Evolutionary conservation across 2,888 invertebrate genomes (phyloP).

Genomic region (Melieria crassipennis): DNA sequence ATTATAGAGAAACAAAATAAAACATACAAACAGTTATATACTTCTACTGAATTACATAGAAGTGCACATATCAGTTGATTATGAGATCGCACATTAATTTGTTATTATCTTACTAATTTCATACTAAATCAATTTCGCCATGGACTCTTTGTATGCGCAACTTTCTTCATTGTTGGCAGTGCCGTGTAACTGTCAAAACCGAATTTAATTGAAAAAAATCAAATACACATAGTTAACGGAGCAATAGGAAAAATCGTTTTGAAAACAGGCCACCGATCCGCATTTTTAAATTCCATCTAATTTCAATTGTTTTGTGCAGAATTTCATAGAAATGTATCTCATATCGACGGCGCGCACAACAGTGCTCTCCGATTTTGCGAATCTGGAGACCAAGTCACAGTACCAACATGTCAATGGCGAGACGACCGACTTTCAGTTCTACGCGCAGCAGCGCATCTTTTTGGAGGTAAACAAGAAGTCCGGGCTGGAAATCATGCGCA

Average conservation of each 20-base stretch:
- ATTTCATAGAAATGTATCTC: conserved; percentile 55
- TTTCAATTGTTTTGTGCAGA: not conserved
- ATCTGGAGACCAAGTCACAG: conserved; percentile 56
- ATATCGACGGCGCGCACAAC: conserved; percentile 61
- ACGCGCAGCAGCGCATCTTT: conserved; percentile 55
- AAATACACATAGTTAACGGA: no score
- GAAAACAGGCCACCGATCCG: conserved; percentile 8
- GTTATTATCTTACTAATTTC: no score
- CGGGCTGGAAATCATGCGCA: conserved; percentile 60
- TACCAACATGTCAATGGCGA: conserved; percentile 58
- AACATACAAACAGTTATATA: no score
- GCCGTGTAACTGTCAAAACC: no score
- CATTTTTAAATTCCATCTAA: not conserved
- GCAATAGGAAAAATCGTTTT: conserved; percentile 1
- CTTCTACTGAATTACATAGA: no score
- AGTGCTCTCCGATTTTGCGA: conserved; percentile 57
- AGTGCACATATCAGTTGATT: no score
- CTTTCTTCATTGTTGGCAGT: no score
- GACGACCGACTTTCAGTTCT: conserved; percentile 61
- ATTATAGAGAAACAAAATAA: no score
- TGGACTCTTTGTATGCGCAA: no score
- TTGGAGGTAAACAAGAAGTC: conserved; percentile 60
- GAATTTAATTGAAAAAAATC: no score
- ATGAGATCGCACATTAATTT: no score
- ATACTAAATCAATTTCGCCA: no score